These are phyloP conservation scores for Colinus virginianus DNA, from an alignment of 2,113 vertebrate species.

Conservation along the genomic window DNA sequence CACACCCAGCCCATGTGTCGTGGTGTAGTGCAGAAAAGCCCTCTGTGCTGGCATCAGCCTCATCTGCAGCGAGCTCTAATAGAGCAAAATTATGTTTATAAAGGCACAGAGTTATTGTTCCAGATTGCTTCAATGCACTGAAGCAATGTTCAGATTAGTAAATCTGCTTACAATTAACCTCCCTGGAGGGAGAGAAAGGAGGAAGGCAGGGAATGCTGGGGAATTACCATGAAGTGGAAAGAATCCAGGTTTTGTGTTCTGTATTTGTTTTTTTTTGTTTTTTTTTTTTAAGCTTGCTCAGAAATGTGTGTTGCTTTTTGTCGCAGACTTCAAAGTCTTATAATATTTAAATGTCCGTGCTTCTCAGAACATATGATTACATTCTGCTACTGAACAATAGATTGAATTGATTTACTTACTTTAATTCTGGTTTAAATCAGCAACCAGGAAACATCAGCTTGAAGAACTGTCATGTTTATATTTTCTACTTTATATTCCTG, in stretches of 20 bases:
- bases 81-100: not conserved
- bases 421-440: slow-evolving; percentile 28
- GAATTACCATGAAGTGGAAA: slow-evolving; percentile 16
- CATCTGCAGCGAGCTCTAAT: not conserved
- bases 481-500: not conserved
- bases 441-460: not conserved
- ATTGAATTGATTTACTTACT: slow-evolving; percentile 33
- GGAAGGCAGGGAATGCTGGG: not conserved
- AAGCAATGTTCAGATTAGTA: slow-evolving; percentile 25
- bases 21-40: not conserved
- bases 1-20: fast-evolving
- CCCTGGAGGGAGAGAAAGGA: not conserved
- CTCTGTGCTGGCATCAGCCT: not conserved
- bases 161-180: slow-evolving; percentile 60
- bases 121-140: slow-evolving; percentile 34
- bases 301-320: slow-evolving; percentile 20
- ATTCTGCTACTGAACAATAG: slow-evolving; percentile 22
- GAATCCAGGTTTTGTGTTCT: slow-evolving; percentile 22
- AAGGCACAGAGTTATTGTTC: slow-evolving; percentile 1
- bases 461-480: not conserved
- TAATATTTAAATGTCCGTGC: not conserved
- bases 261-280: not conserved
- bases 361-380: not conserved
- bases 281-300: not conserved
- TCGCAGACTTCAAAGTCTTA: not conserved